A percentile compares a stretch with the other conserved stretches of the same genome.
phyloP scores from a whole-genome alignment of 2,888 invertebrate species.

The Saturnia japonica region DNA sequence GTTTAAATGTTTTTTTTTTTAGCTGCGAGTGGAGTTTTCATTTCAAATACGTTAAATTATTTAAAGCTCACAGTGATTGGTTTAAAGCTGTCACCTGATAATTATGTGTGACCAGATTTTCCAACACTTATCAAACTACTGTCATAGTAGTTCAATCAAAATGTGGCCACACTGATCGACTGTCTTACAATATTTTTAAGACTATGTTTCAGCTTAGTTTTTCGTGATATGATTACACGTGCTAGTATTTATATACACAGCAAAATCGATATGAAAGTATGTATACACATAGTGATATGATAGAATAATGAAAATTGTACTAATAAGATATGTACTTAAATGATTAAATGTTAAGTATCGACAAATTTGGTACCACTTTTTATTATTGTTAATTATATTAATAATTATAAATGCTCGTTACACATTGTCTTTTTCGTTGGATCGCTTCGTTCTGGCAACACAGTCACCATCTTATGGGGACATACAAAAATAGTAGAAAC shows the following conservation, averaged over 20 bases:
- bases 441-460: slow-evolving; percentile 66
- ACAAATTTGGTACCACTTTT: slow-evolving; percentile 70
- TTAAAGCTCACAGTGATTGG: slow-evolving; percentile 60
- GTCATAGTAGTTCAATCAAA: slow-evolving; percentile 26
- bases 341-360: slow-evolving; percentile 64
- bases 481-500: slow-evolving; percentile 51
- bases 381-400: slow-evolving; percentile 43
- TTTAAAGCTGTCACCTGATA: slow-evolving; percentile 66
- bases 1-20: neutral
- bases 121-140: slow-evolving; percentile 22
- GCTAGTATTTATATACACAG: slow-evolving; percentile 65
- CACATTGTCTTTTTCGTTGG: slow-evolving; percentile 75
- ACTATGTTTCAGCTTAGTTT: slow-evolving; percentile 48
- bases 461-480: slow-evolving; percentile 49
- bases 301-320: slow-evolving; percentile 75
- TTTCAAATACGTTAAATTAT: slow-evolving; percentile 33
- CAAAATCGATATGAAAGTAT: slow-evolving; percentile 79
- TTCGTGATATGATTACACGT: slow-evolving; percentile 67
- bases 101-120: slow-evolving; percentile 40
- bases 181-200: slow-evolving; percentile 35
- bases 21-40: slow-evolving; percentile 4
- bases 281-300: slow-evolving; percentile 81
- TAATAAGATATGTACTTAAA: slow-evolving; percentile 80
- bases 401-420: slow-evolving; percentile 71
- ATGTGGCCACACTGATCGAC: slow-evolving; percentile 40